Base-by-base conservation (phyloP, 2,888 invertebrate genomes). In the Neoscelio sp. region DNA sequence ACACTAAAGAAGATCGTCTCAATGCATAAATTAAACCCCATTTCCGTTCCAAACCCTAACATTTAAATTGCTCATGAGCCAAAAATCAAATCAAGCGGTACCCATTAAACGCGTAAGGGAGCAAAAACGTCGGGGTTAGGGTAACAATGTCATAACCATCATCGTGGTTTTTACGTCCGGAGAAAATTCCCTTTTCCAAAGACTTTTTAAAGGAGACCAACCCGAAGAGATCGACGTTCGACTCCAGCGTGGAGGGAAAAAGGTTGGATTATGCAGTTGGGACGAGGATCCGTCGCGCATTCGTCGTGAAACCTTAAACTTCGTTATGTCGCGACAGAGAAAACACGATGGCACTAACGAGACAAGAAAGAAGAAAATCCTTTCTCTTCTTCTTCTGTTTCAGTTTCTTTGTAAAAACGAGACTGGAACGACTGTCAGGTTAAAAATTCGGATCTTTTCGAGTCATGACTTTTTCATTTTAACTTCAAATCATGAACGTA, bases 361-460 rank as follows among this genome's bases (percentile, higher is more conserved):
- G 65, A 78, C 68, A 82, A 74, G 82, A 81, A 80, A 82, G 82
- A 67, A 74, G 73, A 68, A 58, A 46, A n/a, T n/a, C n/a, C n/a
- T n/a, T n/a, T n/a, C n/a, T n/a, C n/a, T 78, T 44, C 52, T 68
- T 65, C 50, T 79, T 64, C 71, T 48, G 50, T 71, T 78, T 26
- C 23, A n/a, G 60, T 30, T 68, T 54, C 38, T 58, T 12, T 42
- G 33, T 13, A 64, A 40, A 60, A 54, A 54, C 52, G 50, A 50
- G 42, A 23, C n/a, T n/a, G n/a, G n/a, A n/a, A n/a, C n/a, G n/a
- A n/a, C n/a, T n/a, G n/a, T n/a, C n/a, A n/a, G n/a, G n/a, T n/a
- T n/a, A n/a, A n/a, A n/a, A n/a, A n/a, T n/a, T n/a, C n/a, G n/a
- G n/a, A n/a, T n/a, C n/a, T n/a, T n/a, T n/a, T n/a, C n/a, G n/a